Evolutionary conservation across 2,797 vertebrate species (phyloP).

Genomic region (Sarcophilus harrisii): DNA sequence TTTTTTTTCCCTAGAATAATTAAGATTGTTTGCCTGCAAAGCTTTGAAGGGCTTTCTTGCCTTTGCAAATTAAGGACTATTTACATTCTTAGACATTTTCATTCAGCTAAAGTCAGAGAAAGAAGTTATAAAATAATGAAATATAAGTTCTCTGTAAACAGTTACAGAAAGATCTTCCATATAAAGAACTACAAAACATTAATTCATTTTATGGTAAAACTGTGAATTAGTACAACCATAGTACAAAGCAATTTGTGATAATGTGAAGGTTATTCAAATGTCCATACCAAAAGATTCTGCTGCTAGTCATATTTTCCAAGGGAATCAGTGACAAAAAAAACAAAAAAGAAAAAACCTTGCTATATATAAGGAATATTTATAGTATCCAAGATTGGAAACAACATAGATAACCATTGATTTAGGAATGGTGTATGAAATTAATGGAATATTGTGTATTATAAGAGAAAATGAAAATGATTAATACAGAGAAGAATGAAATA

Average conservation of each 20-base stretch:
- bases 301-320: background rate
- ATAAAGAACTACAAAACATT: background rate
- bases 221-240: background rate
- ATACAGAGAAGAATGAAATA: background rate
- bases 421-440: background rate
- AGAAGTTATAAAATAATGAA: background rate
- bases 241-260: background rate
- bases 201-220: background rate
- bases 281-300: background rate
- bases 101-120: background rate
- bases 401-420: background rate
- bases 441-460: background rate
- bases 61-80: background rate
- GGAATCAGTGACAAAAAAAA: background rate
- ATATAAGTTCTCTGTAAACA: background rate
- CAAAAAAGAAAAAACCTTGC: background rate
- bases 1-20: background rate
- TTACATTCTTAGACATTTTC: background rate
- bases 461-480: background rate
- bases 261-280: background rate
- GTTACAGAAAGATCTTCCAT: background rate
- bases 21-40: background rate
- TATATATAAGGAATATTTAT: background rate
- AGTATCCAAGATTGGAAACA: background rate
- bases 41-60: background rate